phyloP scores from a whole-genome alignment of 2,888 invertebrate species.

The Caenorhabditis angaria region DNA sequence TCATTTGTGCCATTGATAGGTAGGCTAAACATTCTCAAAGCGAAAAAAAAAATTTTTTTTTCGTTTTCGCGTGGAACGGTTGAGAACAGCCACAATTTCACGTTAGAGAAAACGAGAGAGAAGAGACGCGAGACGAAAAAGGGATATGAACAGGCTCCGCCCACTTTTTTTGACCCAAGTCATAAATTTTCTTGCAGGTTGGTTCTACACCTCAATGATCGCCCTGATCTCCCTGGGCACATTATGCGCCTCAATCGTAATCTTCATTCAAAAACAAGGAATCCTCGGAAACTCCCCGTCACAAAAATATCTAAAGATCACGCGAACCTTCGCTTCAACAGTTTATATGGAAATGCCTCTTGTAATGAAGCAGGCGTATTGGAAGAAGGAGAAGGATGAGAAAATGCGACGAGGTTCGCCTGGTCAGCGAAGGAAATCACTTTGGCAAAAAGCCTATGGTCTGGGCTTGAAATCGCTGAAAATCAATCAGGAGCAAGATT shows the following conservation, averaged over 20 bases:
- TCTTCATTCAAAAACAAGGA: slow-evolving; percentile 67
- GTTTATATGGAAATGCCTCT: slow-evolving; percentile 6
- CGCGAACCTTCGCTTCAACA: background rate
- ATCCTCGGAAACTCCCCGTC: slow-evolving; percentile 68
- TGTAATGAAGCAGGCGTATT: slow-evolving; percentile 8
- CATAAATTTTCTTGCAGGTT: no score
- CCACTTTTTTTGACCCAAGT: no score
- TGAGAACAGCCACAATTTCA: no score
- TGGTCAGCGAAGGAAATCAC: background rate
- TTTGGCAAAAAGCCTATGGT: background rate
- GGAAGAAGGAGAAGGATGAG: slow-evolving; percentile 9
- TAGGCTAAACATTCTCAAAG: background rate
- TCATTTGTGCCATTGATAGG: slow-evolving; percentile 69
- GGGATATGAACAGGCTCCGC: no score
- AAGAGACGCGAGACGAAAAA: no score
- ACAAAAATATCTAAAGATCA: slow-evolving; percentile 11
- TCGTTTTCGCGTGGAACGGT: background rate
- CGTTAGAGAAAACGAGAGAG: no score
- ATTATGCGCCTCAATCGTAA: slow-evolving; percentile 67
- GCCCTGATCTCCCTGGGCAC: slow-evolving; percentile 69
- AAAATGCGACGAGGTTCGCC: background rate
- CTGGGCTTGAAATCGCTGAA: background rate
- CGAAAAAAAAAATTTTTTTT: slow-evolving; percentile 5
- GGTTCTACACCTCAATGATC: slow-evolving; percentile 71
- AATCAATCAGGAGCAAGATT: background rate